Conservation (phyloP, 1,140 invertebrate species). For the Zaprionus nigranus region DNA sequence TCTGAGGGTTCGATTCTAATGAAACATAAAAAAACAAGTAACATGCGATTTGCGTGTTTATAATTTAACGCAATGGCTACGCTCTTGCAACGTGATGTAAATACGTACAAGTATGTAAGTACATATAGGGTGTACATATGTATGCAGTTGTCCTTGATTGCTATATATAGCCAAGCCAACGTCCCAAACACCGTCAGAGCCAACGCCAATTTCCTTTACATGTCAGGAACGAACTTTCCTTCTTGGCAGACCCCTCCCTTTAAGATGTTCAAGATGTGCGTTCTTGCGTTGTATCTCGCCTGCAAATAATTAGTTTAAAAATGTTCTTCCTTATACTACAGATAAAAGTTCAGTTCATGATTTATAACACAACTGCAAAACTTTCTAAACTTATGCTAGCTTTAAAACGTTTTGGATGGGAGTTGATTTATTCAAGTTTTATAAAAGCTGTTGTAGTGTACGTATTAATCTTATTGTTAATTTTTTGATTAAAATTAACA, state of each 20-base stretch:
- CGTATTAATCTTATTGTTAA: background rate
- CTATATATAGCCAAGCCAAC: slow-evolving; percentile 32
- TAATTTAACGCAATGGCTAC: slow-evolving; percentile 70
- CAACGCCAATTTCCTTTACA: slow-evolving; percentile 53
- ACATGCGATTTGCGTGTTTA: slow-evolving; percentile 70
- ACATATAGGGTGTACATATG: background rate
- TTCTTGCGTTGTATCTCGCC: background rate
- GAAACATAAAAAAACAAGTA: slow-evolving; percentile 15
- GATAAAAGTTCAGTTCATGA: background rate
- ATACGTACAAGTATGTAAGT: background rate
- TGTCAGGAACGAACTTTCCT: slow-evolving; percentile 30
- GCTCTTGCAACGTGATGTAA: slow-evolving; percentile 18
- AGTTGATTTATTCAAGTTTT: background rate
- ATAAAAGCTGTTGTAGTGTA: background rate
- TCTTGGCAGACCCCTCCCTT: slow-evolving; percentile 1
- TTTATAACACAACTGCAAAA: slow-evolving; percentile 5
- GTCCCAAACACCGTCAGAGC: slow-evolving; percentile 27
- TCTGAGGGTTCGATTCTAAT: slow-evolving; percentile 10
- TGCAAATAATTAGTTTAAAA: slow-evolving; percentile 38
- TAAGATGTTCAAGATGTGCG: background rate
- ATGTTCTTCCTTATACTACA: background rate
- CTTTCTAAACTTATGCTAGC: background rate
- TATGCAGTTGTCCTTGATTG: slow-evolving; percentile 32
- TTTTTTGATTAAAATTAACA: background rate
- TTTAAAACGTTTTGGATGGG: background rate